A percentile compares a stretch with the other conserved stretches of the same genome.
phyloP scores from a whole-genome alignment of 2,797 vertebrate genomes.

The Thaleichthys pacificus region DNA sequence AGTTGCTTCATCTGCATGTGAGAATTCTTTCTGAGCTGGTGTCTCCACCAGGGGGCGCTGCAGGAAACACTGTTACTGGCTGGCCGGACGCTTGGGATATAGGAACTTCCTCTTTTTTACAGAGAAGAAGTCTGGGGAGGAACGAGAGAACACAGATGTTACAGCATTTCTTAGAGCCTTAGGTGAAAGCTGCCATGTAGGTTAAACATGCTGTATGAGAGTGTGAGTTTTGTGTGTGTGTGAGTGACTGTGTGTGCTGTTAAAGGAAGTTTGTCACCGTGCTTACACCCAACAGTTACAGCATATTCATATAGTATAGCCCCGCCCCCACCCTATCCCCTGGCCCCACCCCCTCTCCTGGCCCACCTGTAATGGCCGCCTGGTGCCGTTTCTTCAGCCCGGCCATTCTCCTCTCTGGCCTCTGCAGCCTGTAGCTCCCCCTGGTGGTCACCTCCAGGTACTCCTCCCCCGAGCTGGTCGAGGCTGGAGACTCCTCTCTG shows the following conservation, averaged over 20 bases:
- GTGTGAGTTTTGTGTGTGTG: background rate
- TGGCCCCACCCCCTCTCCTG: background rate
- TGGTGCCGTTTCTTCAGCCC: constrained; percentile 64
- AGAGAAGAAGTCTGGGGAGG: constrained; percentile 73
- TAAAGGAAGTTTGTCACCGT: too few relatives aligned
- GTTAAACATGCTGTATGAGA: background rate
- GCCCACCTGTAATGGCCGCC: constrained; percentile 75
- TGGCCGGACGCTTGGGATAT: constrained; percentile 60
- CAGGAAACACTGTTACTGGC: constrained; percentile 53
- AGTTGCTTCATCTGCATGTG: constrained; percentile 54
- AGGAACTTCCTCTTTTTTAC: constrained; percentile 71
- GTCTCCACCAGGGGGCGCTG: constrained; percentile 38
- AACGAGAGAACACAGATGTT: background rate
- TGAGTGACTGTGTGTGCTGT: too few relatives aligned
- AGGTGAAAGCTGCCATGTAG: background rate
- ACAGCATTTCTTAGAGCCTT: background rate
- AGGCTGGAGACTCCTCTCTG: constrained; percentile 32
- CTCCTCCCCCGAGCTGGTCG: constrained; percentile 57
- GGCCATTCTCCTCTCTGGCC: constrained; percentile 30
- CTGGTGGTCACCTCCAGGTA: constrained; percentile 65
- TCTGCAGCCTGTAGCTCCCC: constrained; percentile 50
- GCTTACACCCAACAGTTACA: too few relatives aligned
- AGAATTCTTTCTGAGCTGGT: constrained; percentile 40
- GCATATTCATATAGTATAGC: too few relatives aligned
- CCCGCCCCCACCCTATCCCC: background rate